Evolutionary conservation across 1,140 invertebrate species (phyloP).

Genomic region (Hyles euphorbiae): DNA sequence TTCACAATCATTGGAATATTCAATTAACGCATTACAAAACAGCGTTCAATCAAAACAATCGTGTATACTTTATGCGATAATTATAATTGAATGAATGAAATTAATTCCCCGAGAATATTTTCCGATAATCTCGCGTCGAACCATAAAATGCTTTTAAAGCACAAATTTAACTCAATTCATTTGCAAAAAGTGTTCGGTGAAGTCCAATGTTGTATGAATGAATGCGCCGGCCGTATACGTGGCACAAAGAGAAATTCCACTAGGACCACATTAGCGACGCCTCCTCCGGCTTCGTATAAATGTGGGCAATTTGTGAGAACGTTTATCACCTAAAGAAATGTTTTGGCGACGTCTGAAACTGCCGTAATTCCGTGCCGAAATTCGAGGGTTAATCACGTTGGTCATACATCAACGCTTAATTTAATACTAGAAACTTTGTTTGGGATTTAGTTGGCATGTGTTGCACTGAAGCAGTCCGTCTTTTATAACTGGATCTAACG

Average conservation of each 20-base stretch:
- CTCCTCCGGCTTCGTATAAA: slow-evolving; percentile 49
- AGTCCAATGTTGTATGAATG: slow-evolving; percentile 34
- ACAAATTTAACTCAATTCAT: slow-evolving; percentile 35
- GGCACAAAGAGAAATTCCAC: slow-evolving; percentile 36
- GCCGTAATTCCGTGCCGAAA: slow-evolving; percentile 45
- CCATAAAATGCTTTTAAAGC: slow-evolving; percentile 34
- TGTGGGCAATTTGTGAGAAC: slow-evolving; percentile 58
- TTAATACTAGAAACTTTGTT: slow-evolving; percentile 44
- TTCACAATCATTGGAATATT: no score
- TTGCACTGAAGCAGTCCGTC: not conserved
- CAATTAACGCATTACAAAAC: no score
- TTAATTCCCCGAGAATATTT: slow-evolving; percentile 24
- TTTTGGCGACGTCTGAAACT: slow-evolving; percentile 51
- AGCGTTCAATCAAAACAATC: slow-evolving; percentile 9
- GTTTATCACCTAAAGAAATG: slow-evolving; percentile 68
- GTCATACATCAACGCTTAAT: slow-evolving; percentile 52
- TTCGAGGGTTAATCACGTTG: slow-evolving; percentile 51
- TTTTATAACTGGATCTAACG: not conserved
- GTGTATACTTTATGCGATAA: slow-evolving; percentile 22
- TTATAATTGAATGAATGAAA: slow-evolving; percentile 31
- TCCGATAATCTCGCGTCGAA: slow-evolving; percentile 25
- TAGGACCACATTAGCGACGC: slow-evolving; percentile 41
- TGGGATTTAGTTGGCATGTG: slow-evolving; percentile 24
- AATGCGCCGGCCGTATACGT: slow-evolving; percentile 24
- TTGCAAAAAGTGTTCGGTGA: slow-evolving; percentile 26